Percentiles rank a stretch among this genome's conserved stretches.
Evolutionary conservation across 2,888 invertebrate species (phyloP).

Genomic region (Drosophila antonietae): DNA sequence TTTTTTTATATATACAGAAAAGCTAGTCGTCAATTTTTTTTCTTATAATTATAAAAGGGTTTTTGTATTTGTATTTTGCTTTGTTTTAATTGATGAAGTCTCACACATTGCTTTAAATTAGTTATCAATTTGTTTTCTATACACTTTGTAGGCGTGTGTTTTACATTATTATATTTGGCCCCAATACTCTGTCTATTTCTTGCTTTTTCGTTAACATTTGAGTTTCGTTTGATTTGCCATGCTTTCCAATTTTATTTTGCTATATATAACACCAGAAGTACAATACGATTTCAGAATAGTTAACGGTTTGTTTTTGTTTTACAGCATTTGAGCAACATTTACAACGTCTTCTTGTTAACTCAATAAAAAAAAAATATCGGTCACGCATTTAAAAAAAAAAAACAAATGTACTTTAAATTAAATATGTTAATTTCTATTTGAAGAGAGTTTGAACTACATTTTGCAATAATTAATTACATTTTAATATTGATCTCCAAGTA

Average conservation of each 20-base stretch:
- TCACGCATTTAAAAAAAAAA: slow-evolving; percentile 71
- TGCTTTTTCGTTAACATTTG: slow-evolving; percentile 24
- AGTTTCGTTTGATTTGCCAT: slow-evolving; percentile 61
- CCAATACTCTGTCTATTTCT: slow-evolving; percentile 24
- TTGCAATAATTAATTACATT: slow-evolving; percentile 40
- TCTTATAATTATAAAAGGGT: slow-evolving; percentile 4
- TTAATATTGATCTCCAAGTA: slow-evolving; percentile 31
- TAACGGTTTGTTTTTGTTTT: slow-evolving; percentile 57
- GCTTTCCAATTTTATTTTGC: slow-evolving; percentile 66
- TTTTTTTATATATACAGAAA: slow-evolving; percentile 10
- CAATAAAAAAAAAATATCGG: slow-evolving; percentile 69
- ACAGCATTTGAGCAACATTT: slow-evolving; percentile 60
- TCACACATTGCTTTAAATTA: slow-evolving; percentile 27
- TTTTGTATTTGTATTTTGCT: slow-evolving; percentile 23
- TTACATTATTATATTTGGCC: slow-evolving; percentile 22
- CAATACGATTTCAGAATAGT: slow-evolving; percentile 67
- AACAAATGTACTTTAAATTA: slow-evolving; percentile 32
- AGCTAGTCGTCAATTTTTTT: slow-evolving; percentile 13
- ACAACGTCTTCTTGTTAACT: slow-evolving; percentile 70
- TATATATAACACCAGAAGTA: slow-evolving; percentile 60
- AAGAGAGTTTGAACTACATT: slow-evolving; percentile 44
- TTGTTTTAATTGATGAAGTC: slow-evolving; percentile 15
- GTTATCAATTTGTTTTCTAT: slow-evolving; percentile 27
- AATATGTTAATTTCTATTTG: slow-evolving; percentile 41
- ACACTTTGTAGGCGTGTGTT: slow-evolving; percentile 43